Conservation (phyloP, 2,797 vertebrate species). For the Poecile montanus region DNA sequence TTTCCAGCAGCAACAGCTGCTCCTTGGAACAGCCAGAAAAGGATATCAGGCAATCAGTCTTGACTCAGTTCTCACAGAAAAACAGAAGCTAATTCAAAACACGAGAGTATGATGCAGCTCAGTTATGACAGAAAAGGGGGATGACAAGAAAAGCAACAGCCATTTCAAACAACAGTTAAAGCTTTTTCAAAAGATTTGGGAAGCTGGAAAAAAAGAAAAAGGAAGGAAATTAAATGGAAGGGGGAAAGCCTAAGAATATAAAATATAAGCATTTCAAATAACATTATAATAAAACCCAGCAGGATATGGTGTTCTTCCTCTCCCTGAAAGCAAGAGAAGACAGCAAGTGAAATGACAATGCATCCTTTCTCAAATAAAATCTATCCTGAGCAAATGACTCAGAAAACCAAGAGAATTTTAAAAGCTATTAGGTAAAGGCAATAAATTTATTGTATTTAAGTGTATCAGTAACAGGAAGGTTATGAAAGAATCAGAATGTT, state of each 20-base stretch:
- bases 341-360: neutral
- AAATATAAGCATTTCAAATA: neutral
- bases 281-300: neutral
- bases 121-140: neutral
- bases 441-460: slow-evolving; percentile 47
- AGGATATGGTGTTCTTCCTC: neutral
- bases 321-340: neutral
- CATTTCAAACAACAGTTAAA: neutral
- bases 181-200: neutral
- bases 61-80: neutral
- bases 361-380: neutral
- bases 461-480: slow-evolving; percentile 32
- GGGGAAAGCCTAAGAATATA: neutral
- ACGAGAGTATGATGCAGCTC: neutral
- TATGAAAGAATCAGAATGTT: slow-evolving; percentile 36
- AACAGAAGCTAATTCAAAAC: neutral
- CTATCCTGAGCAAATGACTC: neutral
- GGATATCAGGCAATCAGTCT: neutral
- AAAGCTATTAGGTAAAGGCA: slow-evolving; percentile 38
- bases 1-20: slow-evolving; percentile 13
- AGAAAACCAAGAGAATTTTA: slow-evolving; percentile 22
- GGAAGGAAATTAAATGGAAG: neutral
- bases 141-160: neutral
- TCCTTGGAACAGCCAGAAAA: neutral
- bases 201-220: neutral